Percentiles rank a stretch among this genome's conserved stretches.
Conservation (phyloP, 2,888 invertebrate genomes). For the Meiosimyza platycephala region DNA sequence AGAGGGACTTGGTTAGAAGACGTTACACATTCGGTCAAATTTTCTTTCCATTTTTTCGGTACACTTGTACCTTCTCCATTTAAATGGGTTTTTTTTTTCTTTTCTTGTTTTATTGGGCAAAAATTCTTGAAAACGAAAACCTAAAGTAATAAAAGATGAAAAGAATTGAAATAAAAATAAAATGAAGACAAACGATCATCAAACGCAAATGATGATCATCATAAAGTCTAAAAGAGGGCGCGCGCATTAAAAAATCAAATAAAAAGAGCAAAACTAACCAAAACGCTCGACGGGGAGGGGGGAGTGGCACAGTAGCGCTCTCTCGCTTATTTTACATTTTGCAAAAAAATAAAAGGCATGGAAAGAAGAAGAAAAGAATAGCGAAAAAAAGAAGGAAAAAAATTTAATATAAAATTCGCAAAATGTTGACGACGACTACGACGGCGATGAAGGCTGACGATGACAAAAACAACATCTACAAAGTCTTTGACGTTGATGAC, state of each 20-base stretch:
- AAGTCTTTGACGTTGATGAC: background rate
- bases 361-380: background rate
- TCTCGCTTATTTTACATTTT: background rate
- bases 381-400: background rate
- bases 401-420: constrained; percentile 23
- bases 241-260: background rate
- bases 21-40: background rate
- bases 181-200: background rate
- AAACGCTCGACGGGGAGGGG: background rate
- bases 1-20: constrained; percentile 12
- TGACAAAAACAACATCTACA: too few relatives aligned
- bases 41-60: background rate
- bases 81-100: background rate
- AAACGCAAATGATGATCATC: background rate
- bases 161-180: background rate
- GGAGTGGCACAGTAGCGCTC: background rate
- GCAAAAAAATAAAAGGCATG: background rate
- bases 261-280: background rate
- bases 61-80: background rate
- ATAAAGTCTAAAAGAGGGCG: background rate
- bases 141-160: constrained; percentile 3
- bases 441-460: too few relatives aligned
- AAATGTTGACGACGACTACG: constrained; percentile 17
- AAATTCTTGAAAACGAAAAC: constrained; percentile 19
- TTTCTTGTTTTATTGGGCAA: background rate